These are phyloP conservation scores for Drosophila demipolita DNA, from an alignment of 2,888 invertebrate species.

Conservation along the genomic window DNA sequence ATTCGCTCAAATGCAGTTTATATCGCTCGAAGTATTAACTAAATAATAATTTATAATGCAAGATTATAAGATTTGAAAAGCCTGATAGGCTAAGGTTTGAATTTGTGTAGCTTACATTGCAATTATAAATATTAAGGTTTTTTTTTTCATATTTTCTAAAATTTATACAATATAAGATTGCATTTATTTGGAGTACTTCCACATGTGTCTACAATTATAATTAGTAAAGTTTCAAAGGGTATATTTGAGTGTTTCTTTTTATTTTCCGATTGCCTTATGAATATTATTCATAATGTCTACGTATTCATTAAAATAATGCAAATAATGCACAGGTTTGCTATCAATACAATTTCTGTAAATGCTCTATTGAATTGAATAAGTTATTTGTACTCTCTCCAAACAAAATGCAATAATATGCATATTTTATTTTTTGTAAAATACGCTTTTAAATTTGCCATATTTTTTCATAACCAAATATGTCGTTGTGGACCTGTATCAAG, in stretches of 20 bases:
- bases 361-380: constrained; percentile 32
- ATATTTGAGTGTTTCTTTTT: not conserved
- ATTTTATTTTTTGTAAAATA: not conserved
- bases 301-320: constrained; percentile 43
- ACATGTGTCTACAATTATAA: not conserved
- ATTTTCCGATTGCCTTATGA: not conserved
- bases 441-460: not conserved
- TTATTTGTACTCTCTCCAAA: constrained; percentile 24
- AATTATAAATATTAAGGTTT: too few species aligned
- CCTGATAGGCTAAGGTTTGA: too few species aligned
- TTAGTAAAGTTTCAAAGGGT: not conserved
- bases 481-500: constrained; percentile 7
- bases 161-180: not conserved
- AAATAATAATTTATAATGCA: not conserved
- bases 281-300: constrained; percentile 18
- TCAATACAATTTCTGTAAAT: constrained; percentile 1
- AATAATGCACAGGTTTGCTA: not conserved
- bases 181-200: not conserved
- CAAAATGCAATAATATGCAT: constrained; percentile 11
- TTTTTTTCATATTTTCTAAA: too few species aligned
- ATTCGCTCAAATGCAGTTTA: not conserved
- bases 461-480: not conserved
- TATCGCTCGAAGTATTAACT: not conserved
- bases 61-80: not conserved
- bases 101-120: not conserved